Evolutionary conservation across 2,797 vertebrate species (phyloP).

Genomic region (Meriones psammophilus): DNA sequence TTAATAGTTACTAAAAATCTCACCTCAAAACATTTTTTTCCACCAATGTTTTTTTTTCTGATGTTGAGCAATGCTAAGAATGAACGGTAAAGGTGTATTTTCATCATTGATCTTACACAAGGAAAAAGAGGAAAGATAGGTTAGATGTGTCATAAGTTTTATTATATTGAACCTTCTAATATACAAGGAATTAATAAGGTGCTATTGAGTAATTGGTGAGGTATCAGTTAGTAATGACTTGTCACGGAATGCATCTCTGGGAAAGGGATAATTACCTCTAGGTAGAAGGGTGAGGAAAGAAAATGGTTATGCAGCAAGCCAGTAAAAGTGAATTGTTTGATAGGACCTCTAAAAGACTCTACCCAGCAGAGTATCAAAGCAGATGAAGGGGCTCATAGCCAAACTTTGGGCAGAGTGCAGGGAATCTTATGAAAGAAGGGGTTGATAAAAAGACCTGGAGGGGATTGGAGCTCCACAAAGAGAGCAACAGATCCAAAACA

Average conservation of each 20-base stretch:
- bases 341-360: too few relatives aligned
- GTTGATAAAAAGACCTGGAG: too few relatives aligned
- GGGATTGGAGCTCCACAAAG: too few relatives aligned
- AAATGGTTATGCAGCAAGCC: not conserved
- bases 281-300: not conserved
- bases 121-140: not conserved
- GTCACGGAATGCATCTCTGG: not conserved
- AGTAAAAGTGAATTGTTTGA: not conserved
- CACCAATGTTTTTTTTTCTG: not conserved
- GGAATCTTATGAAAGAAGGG: too few relatives aligned
- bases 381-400: too few relatives aligned
- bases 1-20: not conserved
- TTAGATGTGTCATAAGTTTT: not conserved
- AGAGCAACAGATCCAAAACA: too few relatives aligned
- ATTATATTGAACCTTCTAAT: not conserved
- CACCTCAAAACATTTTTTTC: constrained; percentile 33
- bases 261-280: not conserved
- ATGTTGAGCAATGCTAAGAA: not conserved
- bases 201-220: not conserved
- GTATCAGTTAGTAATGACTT: not conserved
- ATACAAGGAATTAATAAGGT: not conserved
- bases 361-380: too few relatives aligned
- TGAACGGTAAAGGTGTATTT: not conserved
- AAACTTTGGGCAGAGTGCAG: too few relatives aligned
- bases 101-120: not conserved